Evolutionary conservation across 1,140 invertebrate genomes (phyloP).

Genomic region (Telenomus remus): DNA sequence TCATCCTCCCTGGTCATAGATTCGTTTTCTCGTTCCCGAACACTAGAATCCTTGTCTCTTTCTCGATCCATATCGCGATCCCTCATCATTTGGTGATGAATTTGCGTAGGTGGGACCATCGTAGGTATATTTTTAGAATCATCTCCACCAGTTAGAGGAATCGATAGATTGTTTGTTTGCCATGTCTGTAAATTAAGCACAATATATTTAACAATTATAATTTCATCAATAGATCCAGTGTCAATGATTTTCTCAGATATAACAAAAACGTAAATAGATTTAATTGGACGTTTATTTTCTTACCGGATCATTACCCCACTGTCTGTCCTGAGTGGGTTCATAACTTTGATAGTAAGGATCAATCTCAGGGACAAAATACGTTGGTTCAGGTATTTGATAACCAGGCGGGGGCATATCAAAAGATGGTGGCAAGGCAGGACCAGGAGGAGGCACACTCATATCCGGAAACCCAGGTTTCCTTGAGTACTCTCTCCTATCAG

Average conservation of each 20-base stretch:
- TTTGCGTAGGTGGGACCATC: constrained; percentile 71
- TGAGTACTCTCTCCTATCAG: constrained; percentile 88
- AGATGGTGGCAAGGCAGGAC: constrained; percentile 75
- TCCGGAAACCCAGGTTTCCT: constrained; percentile 79
- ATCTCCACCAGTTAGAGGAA: constrained; percentile 72
- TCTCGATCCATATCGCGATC: constrained; percentile 71
- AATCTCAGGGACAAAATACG: constrained; percentile 74
- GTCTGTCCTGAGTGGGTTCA: constrained; percentile 83
- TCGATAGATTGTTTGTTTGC: constrained; percentile 70
- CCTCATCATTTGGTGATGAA: constrained; percentile 69
- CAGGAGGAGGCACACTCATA: constrained; percentile 80
- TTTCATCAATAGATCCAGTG: too few species aligned
- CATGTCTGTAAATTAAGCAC: constrained; percentile 60
- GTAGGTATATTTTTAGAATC: constrained; percentile 70
- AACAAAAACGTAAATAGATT: too few species aligned
- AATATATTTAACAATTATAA: too few species aligned
- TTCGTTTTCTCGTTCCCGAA: constrained; percentile 73
- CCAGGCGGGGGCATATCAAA: constrained; percentile 77
- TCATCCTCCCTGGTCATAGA: constrained; percentile 71
- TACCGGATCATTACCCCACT: constrained; percentile 79
- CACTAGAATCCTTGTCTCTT: constrained; percentile 69
- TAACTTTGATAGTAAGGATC: constrained; percentile 83
- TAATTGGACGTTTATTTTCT: too few species aligned
- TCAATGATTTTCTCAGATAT: too few species aligned
- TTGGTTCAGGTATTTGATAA: constrained; percentile 77